Conservation (phyloP, 2,888 invertebrate species). For the Schizotus pectinicornis region DNA sequence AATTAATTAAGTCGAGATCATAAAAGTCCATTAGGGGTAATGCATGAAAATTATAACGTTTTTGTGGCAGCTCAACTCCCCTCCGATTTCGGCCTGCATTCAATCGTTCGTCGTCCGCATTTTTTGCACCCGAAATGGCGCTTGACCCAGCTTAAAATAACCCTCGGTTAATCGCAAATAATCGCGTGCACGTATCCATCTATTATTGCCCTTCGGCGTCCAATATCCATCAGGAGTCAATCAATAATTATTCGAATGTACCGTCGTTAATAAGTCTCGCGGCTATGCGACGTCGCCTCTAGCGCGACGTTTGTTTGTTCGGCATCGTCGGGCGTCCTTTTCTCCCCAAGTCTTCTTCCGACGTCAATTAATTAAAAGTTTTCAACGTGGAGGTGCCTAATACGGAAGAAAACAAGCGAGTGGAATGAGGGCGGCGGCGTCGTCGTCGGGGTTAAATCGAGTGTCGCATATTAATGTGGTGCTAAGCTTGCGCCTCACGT, state of each 20-base stretch:
- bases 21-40: constrained; percentile 35
- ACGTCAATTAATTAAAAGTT: constrained; percentile 22
- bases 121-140: neutral
- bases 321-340: neutral
- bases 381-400: constrained; percentile 2
- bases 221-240: no score
- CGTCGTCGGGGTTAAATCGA: constrained; percentile 13
- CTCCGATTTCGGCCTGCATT: neutral
- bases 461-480: constrained; percentile 23
- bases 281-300: no score
- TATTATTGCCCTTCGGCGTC: no score
- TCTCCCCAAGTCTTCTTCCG: constrained; percentile 6
- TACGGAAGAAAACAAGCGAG: constrained; percentile 8
- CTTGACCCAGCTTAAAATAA: no score
- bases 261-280: no score
- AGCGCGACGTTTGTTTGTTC: neutral
- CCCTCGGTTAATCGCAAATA: neutral
- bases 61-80: constrained; percentile 18
- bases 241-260: no score
- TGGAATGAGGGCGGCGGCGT: neutral
- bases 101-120: constrained; percentile 2
- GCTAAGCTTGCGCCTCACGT: constrained; percentile 14
- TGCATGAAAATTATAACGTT: constrained; percentile 35
- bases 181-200: no score
- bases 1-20: constrained; percentile 30